Evolutionary conservation across 2,113 vertebrate species (phyloP), one percentile per base, ranked within the genome.

Genomic region (Epinephelus moara): DNA sequence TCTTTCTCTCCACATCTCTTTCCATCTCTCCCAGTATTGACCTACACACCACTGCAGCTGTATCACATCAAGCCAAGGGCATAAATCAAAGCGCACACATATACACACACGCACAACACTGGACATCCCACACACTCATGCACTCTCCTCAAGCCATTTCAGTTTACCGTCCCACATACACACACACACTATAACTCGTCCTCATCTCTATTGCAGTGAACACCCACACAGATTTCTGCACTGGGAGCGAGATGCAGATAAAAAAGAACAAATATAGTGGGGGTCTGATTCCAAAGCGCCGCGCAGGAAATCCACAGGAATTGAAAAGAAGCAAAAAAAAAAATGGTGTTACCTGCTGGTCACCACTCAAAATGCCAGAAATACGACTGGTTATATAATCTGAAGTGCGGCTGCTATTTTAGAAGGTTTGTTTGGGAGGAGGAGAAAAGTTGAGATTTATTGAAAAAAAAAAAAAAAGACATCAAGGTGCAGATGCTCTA

Each of bases 201-300:
- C 91, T 88, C 85, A 70, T 91, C 88, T 90, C 82, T 64, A 79
- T 81, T 85, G 84, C 90, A 66, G 79, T 55, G 49, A 79, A 89
- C 89, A 52, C 93, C 89, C 90, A 93, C 90, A 85, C 90, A 86
- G 75, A 84, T 83, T 78, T 89, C 78, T 75, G 82, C 63, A 81
- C 76, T 53, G 45, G 67, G 73, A 87, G 82, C 13, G 63, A 92
- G 90, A 86, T 84, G 74, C 75, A 74, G 80, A 91, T 86, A 85
- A 80, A 89, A 89, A 75, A 79, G 84, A 88, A 89, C 84, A 87
- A 80, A 89, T 85, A 84, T 72, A 78, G 84, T 53, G 59, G 71
- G 67, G 81, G 71, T 75, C 76, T 70, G 68, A 74, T 71, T 86
- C 83, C 77, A 91, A 78, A 57, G 77, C 57, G 27, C 5, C 17